These are phyloP conservation scores for Paramormyrops kingsleyae DNA, from an alignment of 2,113 vertebrate species.

Conservation along the genomic window DNA sequence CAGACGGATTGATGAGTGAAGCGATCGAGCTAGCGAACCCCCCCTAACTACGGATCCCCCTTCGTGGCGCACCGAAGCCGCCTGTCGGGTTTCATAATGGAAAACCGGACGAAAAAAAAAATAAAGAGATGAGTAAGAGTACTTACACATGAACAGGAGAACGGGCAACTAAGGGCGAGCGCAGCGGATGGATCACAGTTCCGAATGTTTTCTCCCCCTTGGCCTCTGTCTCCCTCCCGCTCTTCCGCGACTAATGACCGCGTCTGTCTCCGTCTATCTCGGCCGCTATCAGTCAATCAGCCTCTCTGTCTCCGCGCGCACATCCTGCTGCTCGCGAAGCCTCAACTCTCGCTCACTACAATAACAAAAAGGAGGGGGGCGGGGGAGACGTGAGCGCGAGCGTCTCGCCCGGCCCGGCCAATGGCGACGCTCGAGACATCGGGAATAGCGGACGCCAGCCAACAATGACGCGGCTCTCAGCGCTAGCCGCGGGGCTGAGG, in stretches of 20 bases:
- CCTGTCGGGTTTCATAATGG: background rate
- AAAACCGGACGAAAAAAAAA: background rate
- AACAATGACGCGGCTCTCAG: conserved; percentile 41
- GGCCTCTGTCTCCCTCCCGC: conserved; percentile 17
- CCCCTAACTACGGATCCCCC: background rate
- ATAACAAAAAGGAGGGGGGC: conserved; percentile 52
- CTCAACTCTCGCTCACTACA: conserved; percentile 46
- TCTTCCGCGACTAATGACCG: background rate
- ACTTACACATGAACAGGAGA: conserved; percentile 55
- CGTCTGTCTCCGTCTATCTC: conserved; percentile 14
- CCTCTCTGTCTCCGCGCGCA: conserved; percentile 40
- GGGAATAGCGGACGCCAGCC: conserved; percentile 30
- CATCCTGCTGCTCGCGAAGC: conserved; percentile 29
- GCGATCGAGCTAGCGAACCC: background rate
- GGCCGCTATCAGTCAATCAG: conserved; percentile 32
- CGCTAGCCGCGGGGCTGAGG: conserved; percentile 38
- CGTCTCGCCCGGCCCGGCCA: conserved; percentile 53
- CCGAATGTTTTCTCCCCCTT: conserved; percentile 27
- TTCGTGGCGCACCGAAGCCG: conserved; percentile 7
- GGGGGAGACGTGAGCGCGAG: conserved; percentile 53
- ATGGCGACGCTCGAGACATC: conserved; percentile 41
- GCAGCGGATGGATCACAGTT: conserved; percentile 19
- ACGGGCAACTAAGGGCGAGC: conserved; percentile 28
- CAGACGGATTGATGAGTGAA: background rate
- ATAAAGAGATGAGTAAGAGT: conserved; percentile 22